Percentiles rank a stretch among this genome's conserved stretches.
phyloP scores from a whole-genome alignment of 2,113 vertebrate species.

The Triplophysa siluroides region DNA sequence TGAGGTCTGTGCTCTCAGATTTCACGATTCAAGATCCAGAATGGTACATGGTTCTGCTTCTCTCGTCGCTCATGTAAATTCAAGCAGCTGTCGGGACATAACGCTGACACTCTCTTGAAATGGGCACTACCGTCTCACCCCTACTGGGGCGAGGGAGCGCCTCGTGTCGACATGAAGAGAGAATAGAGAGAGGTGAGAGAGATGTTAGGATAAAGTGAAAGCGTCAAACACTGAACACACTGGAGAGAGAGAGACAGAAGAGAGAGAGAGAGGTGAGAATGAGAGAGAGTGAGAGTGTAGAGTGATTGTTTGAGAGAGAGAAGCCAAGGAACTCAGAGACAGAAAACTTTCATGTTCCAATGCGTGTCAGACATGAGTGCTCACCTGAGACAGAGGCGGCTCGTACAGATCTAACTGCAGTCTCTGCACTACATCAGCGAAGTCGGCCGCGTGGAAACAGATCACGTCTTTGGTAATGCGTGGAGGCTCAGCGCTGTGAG shows the following conservation, averaged over 20 bases:
- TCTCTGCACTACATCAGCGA: slow-evolving; percentile 91
- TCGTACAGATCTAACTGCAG: slow-evolving; percentile 94
- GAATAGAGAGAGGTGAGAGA: too few relatives aligned
- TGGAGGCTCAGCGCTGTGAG: slow-evolving; percentile 84
- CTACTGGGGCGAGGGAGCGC: too few relatives aligned
- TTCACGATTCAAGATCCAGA: not conserved
- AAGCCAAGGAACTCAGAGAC: too few relatives aligned
- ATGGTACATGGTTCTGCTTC: slow-evolving; percentile 51
- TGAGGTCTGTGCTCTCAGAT: slow-evolving; percentile 66
- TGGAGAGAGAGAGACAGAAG: slow-evolving; percentile 58
- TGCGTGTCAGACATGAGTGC: not conserved
- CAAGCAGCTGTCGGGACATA: too few relatives aligned
- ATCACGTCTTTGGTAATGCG: slow-evolving; percentile 99
- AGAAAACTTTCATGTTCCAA: too few relatives aligned
- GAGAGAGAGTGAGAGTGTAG: too few relatives aligned
- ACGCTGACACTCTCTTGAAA: too few relatives aligned
- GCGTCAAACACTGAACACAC: slow-evolving; percentile 99
- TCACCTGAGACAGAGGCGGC: slow-evolving; percentile 94
- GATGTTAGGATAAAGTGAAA: too few relatives aligned
- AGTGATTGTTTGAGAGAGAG: too few relatives aligned
- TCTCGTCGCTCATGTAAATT: slow-evolving; percentile 39
- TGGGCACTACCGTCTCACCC: too few relatives aligned
- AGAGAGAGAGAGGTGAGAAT: not conserved
- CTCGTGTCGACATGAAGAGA: too few relatives aligned
- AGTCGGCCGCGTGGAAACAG: slow-evolving; percentile 96